These are phyloP conservation scores for Tenrec ecaudatus DNA, from an alignment of 2,113 vertebrate genomes.

Conservation along the genomic window DNA sequence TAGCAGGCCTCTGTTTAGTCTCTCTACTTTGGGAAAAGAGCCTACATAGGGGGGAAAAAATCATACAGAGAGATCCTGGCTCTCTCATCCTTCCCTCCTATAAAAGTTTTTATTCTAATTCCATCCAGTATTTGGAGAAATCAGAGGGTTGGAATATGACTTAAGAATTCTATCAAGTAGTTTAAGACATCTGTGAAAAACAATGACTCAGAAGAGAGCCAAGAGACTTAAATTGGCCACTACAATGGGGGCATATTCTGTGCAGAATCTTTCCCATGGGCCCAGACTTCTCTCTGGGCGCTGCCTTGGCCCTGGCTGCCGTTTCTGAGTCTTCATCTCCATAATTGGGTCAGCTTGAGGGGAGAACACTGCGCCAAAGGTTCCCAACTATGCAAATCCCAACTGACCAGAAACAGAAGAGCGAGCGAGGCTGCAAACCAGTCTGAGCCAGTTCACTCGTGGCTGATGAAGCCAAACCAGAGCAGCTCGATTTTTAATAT, in stretches of 20 bases:
- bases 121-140: constrained; percentile 48
- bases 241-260: neutral
- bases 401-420: constrained; percentile 14
- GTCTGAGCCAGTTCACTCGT: neutral
- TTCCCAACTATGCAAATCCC: constrained; percentile 45
- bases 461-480: neutral
- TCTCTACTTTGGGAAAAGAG: constrained; percentile 39
- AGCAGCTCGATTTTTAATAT: neutral
- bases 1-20: neutral
- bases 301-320: neutral
- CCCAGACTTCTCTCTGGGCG: neutral
- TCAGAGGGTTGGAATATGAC: constrained; percentile 21
- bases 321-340: constrained; percentile 35
- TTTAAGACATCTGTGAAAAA: constrained; percentile 35
- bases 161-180: neutral
- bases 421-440: neutral
- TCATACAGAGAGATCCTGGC: neutral
- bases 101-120: constrained; percentile 25
- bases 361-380: neutral
- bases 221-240: neutral
- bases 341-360: constrained; percentile 11
- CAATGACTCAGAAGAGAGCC: neutral
- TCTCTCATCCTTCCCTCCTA: neutral
- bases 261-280: neutral
- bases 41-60: neutral